These are phyloP conservation scores for Parazoanthus atlanticus DNA, from an alignment of 92 coral and sea anemone species.

Conservation along the genomic window DNA sequence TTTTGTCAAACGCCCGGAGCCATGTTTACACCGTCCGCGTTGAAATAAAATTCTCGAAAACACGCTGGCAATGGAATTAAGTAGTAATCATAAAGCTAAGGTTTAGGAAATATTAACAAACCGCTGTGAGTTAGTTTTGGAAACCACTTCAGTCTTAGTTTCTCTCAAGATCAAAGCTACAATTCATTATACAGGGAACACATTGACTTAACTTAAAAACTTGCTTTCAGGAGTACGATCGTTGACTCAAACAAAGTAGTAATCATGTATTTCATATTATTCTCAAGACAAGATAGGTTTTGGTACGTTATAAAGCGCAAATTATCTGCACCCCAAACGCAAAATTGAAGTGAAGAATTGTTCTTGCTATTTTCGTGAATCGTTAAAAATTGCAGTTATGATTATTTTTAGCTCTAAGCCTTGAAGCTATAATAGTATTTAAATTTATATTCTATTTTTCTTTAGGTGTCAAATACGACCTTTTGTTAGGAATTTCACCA, in stretches of 20 bases:
- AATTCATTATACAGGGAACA: background rate
- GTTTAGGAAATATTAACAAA: background rate
- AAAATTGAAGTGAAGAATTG: no score
- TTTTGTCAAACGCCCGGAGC: background rate
- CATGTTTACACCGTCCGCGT: no score
- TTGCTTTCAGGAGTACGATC: no score
- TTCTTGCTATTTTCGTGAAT: no score
- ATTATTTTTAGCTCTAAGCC: background rate
- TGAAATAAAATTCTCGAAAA: background rate
- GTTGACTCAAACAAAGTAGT: no score
- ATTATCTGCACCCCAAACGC: no score
- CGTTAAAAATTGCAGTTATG: no score
- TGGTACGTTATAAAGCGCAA: no score
- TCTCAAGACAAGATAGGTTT: no score
- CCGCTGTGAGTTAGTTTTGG: background rate
- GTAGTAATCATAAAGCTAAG: background rate
- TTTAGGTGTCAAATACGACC: background rate
- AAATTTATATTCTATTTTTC: background rate
- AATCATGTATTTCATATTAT: no score
- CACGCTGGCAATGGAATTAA: background rate
- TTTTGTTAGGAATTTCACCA: no score
- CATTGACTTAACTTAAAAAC: no score
- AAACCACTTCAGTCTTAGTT: background rate
- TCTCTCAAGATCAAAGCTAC: background rate
- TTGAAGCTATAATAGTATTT: background rate